A percentile compares a stretch with the other conserved stretches of the same genome.
Evolutionary conservation across 1,140 invertebrate species (phyloP).

Genomic region (Bombus balteatus): DNA sequence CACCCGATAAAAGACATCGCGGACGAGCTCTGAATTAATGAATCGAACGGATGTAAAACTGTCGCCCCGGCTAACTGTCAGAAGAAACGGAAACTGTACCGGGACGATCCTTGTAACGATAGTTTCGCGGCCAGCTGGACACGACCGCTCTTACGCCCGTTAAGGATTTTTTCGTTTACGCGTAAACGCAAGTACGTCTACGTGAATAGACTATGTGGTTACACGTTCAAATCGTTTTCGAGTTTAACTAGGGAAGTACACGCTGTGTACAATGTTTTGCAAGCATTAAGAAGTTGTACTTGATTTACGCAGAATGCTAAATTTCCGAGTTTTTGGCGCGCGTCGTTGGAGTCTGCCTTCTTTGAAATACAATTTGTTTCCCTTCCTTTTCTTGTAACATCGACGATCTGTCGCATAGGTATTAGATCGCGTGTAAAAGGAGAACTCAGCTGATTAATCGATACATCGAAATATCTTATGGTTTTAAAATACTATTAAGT

Average conservation of each 20-base stretch:
- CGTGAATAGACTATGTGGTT: not conserved
- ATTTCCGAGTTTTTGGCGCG: not conserved
- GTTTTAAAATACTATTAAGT: too few species aligned
- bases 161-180: not conserved
- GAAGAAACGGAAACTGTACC: constrained; percentile 45
- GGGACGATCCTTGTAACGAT: constrained; percentile 6
- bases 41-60: constrained; percentile 60
- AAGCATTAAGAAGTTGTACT: not conserved
- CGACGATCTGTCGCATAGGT: not conserved
- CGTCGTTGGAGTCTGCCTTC: not conserved
- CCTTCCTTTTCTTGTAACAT: not conserved
- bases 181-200: not conserved
- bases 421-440: not conserved
- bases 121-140: constrained; percentile 22
- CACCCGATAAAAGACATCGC: constrained; percentile 58
- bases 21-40: constrained; percentile 68
- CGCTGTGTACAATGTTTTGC: not conserved
- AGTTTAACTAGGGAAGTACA: not conserved
- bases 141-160: not conserved
- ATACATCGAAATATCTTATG: too few species aligned
- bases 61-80: constrained; percentile 44
- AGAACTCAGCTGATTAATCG: not conserved
- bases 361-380: not conserved
- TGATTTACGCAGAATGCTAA: not conserved
- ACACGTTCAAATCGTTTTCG: not conserved